phyloP scores from a whole-genome alignment of 2,888 invertebrate species.

The Chorisops tibialis region DNA sequence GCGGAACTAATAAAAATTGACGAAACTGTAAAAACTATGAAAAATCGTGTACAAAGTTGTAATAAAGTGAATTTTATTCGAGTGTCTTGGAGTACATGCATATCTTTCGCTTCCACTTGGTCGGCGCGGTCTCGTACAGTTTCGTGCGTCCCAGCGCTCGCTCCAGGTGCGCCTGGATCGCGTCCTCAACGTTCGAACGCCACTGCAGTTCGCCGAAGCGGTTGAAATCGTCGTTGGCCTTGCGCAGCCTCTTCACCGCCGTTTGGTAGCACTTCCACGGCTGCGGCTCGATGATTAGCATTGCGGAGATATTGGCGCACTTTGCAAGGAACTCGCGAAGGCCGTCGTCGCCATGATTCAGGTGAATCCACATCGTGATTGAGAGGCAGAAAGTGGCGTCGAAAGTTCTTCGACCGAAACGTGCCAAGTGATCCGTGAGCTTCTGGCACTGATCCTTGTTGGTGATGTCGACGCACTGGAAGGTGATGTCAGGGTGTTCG shows the following conservation, averaged over 20 bases:
- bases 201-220: slow-evolving; percentile 60
- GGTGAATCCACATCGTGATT: slow-evolving; percentile 87
- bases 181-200: slow-evolving; percentile 59
- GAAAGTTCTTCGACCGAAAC: slow-evolving; percentile 55
- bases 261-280: slow-evolving; percentile 80
- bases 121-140: slow-evolving; percentile 58
- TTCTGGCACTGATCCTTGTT: slow-evolving; percentile 44
- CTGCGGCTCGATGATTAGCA: slow-evolving; percentile 76
- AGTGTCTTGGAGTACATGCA: slow-evolving; percentile 57
- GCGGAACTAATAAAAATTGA: background rate
- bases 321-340: slow-evolving; percentile 61
- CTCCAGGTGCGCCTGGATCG: slow-evolving; percentile 60
- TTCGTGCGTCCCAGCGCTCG: slow-evolving; percentile 53
- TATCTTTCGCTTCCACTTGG: slow-evolving; percentile 69
- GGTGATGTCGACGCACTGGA: slow-evolving; percentile 62
- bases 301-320: slow-evolving; percentile 55
- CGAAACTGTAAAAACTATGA: background rate
- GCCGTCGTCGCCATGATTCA: slow-evolving; percentile 77
- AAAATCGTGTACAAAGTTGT: slow-evolving; percentile 13
- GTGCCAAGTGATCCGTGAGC: slow-evolving; percentile 55
- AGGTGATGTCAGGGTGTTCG: slow-evolving; percentile 53
- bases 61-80: slow-evolving; percentile 17
- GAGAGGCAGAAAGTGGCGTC: slow-evolving; percentile 76
- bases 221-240: slow-evolving; percentile 59
- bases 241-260: slow-evolving; percentile 69